Evolutionary conservation across 2,888 invertebrate species (phyloP), one percentile per base, ranked within the genome.

Genomic region (Hetaerina titia): DNA sequence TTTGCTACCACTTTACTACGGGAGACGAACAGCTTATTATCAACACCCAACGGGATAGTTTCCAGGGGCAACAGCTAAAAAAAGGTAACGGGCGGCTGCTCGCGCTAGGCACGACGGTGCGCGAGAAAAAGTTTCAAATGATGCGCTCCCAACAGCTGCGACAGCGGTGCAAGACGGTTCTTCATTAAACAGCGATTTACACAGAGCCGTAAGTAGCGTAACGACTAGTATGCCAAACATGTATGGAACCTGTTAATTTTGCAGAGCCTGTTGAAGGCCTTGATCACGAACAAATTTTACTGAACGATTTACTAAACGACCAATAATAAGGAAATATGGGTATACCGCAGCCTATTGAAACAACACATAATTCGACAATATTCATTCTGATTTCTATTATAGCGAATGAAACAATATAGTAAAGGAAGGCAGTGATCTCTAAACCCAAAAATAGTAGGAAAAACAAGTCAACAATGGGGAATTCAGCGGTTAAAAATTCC

Each of bases 11-110:
- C 69, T n/a, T n/a, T n/a, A 2, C n/a, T 69, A 69, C 69, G n/a
- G 19, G 69, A 69, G 69, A n/a, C 2, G 81, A 81, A 69, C 60
- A 17, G 60, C 11, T 60, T 11, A 17, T 11, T 4, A 81, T 81
- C 81, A 81, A 81, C 81, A 81, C 81, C 81, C 31, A 81, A 81
- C 25, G 13, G 31, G 22, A 25, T 31, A 31, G 81, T 81, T 31
- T 81, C 81, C 81, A 81, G 81, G 81, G 81, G 81, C 81, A 81
- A 81, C 81, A 25, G 31, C 31, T 31, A 81, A 31, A 31, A 31
- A 31, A 81, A 1, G 2, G 31, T n/a, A 31, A 60, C 60, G 11
- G 0, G 60, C 13, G 60, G 60, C 60, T 60, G 60, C 11, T 81
- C 22, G 81, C 81, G 81, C 81, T 25, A 31, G 81, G 81, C 81